Evolutionary conservation across 2,888 invertebrate genomes (phyloP).

Genomic region (Eurytoma adleriae): DNA sequence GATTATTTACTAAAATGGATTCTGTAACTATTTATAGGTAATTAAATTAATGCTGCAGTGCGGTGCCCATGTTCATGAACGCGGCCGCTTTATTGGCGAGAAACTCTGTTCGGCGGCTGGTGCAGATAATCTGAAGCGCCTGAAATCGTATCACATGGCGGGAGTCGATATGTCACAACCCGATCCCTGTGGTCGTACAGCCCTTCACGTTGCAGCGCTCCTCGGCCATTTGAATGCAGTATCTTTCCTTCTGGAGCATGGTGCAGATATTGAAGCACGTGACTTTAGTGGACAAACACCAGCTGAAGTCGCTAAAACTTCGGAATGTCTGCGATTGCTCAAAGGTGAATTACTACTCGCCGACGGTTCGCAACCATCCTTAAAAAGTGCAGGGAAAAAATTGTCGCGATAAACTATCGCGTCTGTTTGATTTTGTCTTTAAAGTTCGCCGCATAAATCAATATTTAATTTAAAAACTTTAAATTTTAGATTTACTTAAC

Average conservation of each 20-base stretch:
- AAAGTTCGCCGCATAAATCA: too few species aligned
- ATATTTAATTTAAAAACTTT: too few species aligned
- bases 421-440: too few species aligned
- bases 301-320: constrained; percentile 77
- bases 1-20: too few species aligned
- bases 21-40: constrained; percentile 66
- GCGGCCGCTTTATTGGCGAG: constrained; percentile 80
- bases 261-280: constrained; percentile 72
- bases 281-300: constrained; percentile 80
- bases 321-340: not conserved
- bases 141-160: constrained; percentile 82
- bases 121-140: constrained; percentile 78
- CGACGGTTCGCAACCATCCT: not conserved
- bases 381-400: too few species aligned
- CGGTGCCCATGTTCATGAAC: constrained; percentile 85
- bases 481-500: too few species aligned
- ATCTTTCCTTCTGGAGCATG: constrained; percentile 77
- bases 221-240: constrained; percentile 78
- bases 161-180: constrained; percentile 81
- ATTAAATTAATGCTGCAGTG: constrained; percentile 84
- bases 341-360: not conserved
- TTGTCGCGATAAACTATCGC: too few species aligned
- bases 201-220: constrained; percentile 83
- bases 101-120: constrained; percentile 83
- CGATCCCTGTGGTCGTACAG: constrained; percentile 82